Conservation (phyloP, 2,797 vertebrate genomes). For the Phyllotis vaccarum region DNA sequence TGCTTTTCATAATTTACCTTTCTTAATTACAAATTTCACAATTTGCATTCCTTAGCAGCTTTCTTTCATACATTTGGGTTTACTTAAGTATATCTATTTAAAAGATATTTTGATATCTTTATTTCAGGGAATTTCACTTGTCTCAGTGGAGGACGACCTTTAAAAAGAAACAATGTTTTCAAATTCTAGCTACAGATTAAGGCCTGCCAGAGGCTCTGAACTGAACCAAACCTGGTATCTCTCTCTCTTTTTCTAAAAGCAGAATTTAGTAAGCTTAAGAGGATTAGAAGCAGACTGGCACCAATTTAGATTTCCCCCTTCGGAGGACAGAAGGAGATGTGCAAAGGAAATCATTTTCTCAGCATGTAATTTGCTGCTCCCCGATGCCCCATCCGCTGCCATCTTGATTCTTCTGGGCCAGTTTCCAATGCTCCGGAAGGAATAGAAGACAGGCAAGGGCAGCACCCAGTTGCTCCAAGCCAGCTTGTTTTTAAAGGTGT, state of each 20-base stretch:
- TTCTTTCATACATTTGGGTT: constrained; percentile 9
- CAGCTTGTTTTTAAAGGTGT: not conserved
- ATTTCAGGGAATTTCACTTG: constrained; percentile 32
- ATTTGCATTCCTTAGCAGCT: not conserved
- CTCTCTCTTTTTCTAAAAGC: not conserved
- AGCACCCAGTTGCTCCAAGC: not conserved
- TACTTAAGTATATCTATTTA: not conserved
- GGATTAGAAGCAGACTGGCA: constrained; percentile 5
- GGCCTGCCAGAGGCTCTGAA: not conserved
- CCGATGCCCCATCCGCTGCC: not conserved
- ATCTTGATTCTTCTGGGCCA: not conserved
- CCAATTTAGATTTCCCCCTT: constrained; percentile 8
- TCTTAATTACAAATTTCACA: not conserved
- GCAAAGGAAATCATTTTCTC: not conserved
- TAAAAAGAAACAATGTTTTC: constrained; percentile 24
- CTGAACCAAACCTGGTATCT: not conserved
- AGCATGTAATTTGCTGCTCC: not conserved
- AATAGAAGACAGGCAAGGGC: not conserved
- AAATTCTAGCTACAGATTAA: constrained; percentile 23
- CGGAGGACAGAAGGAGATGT: not conserved
- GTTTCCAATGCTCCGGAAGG: not conserved
- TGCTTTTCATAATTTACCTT: not conserved
- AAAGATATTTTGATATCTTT: constrained; percentile 9
- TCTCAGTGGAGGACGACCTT: not conserved
- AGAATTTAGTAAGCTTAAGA: constrained; percentile 31